Evolutionary conservation across 23 tunicate genomes (phyloP).

Genomic region (Trididemnum nubilum): DNA sequence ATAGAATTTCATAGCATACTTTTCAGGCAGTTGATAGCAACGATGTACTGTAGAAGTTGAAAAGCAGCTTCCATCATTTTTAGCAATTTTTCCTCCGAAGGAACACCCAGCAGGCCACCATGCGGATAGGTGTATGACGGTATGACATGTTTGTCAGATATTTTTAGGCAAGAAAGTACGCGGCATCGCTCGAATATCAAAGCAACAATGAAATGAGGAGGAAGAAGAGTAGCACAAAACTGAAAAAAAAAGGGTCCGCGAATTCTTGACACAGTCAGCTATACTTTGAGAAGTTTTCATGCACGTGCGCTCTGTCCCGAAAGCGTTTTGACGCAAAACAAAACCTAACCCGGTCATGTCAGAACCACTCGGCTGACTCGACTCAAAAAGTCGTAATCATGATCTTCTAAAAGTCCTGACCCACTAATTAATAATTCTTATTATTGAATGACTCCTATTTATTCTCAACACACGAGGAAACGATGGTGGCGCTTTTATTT

Average conservation of each 20-base stretch:
- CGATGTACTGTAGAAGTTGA: constrained; percentile 39
- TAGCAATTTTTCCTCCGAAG: constrained; percentile 50
- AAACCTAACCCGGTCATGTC: too few relatives aligned
- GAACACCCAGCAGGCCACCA: constrained; percentile 17
- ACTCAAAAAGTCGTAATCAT: too few relatives aligned
- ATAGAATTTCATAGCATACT: constrained; percentile 32
- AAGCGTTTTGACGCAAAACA: too few relatives aligned
- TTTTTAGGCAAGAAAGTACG: constrained; percentile 45
- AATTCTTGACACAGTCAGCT: neutral
- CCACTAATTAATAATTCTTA: too few relatives aligned
- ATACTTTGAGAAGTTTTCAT: neutral
- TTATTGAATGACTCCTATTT: too few relatives aligned
- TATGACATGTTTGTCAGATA: constrained; percentile 14
- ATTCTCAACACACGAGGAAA: too few relatives aligned
- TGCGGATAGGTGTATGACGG: neutral
- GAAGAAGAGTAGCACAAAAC: constrained; percentile 61
- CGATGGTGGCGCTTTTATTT: too few relatives aligned
- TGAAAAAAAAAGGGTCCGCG: constrained; percentile 20
- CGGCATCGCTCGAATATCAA: constrained; percentile 75
- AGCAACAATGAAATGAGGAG: constrained; percentile 66
- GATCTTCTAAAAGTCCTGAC: too few relatives aligned
- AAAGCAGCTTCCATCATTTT: constrained; percentile 82
- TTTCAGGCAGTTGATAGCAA: constrained; percentile 47
- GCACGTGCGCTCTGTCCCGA: too few relatives aligned
- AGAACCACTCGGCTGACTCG: too few relatives aligned